Conservation (phyloP, 2,888 invertebrate genomes). For the Drosophila glabriapex region DNA sequence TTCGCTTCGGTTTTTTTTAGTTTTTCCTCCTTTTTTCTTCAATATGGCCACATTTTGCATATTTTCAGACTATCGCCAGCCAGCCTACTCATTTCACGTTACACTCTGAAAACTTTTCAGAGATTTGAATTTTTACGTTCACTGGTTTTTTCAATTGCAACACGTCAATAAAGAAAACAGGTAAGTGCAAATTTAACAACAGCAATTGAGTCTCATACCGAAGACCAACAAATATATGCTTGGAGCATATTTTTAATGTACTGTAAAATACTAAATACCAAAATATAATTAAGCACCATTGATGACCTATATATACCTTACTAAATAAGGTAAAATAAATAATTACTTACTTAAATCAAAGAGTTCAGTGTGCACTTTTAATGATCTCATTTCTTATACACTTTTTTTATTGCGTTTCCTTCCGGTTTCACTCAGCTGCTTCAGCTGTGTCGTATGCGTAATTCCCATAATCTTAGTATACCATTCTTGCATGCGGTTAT, state of each 20-base stretch:
- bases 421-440: conserved; percentile 40
- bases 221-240: background rate
- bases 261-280: background rate
- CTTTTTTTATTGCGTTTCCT: conserved; percentile 13
- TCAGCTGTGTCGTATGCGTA: conserved; percentile 41
- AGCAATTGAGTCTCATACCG: conserved; percentile 19
- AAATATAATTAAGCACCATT: background rate
- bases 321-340: background rate
- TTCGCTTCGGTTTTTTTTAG: conserved; percentile 1
- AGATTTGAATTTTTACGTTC: conserved; percentile 37
- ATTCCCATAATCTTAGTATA: conserved; percentile 22
- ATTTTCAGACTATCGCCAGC: conserved; percentile 42
- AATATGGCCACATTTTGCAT: conserved; percentile 48
- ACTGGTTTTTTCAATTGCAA: conserved; percentile 55
- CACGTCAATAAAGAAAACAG: conserved; percentile 65
- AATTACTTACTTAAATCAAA: background rate
- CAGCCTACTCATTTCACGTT: conserved; percentile 65
- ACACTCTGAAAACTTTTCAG: conserved; percentile 72
- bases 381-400: background rate
- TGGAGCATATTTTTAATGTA: background rate
- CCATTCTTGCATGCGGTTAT: conserved; percentile 40
- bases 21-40: conserved; percentile 7
- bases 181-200: conserved; percentile 53
- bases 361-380: background rate
- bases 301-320: background rate